phyloP scores from a whole-genome alignment of 2,797 vertebrate species.

The Microctenopoma steveboyesi region DNA sequence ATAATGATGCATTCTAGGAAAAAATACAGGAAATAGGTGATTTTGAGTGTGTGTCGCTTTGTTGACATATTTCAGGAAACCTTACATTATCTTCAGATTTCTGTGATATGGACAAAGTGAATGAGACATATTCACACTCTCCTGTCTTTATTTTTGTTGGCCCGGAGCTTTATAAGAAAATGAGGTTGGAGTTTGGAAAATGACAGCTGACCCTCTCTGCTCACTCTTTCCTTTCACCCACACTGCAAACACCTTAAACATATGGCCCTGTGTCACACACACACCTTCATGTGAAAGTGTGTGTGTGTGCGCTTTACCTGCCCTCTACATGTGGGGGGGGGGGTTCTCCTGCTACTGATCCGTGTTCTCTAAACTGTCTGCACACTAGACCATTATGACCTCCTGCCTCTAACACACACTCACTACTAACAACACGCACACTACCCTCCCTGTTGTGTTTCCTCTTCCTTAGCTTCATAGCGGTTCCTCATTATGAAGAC shows the following conservation, averaged over 20 bases:
- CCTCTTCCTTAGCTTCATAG: conserved; percentile 73
- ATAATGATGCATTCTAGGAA: too few species aligned
- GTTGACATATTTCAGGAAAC: neutral
- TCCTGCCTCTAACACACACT: conserved; percentile 43
- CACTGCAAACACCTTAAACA: conserved; percentile 75
- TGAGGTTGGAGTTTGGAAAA: conserved; percentile 80
- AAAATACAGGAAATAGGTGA: neutral
- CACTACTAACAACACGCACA: conserved; percentile 32
- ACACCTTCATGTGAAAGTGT: conserved; percentile 10
- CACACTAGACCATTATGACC: conserved; percentile 58
- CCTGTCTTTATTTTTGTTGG: conserved; percentile 61
- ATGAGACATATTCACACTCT: conserved; percentile 48
- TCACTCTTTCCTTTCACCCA: conserved; percentile 73
- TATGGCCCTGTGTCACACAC: conserved; percentile 39
- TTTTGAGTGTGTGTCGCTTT: neutral
- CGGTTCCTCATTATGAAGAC: conserved; percentile 81
- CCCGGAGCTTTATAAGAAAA: conserved; percentile 74
- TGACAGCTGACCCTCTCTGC: conserved; percentile 81
- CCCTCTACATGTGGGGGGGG: conserved; percentile 47
- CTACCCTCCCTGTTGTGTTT: conserved; percentile 69
- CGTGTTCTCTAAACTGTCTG: conserved; percentile 75
- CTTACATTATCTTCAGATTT: conserved; percentile 12
- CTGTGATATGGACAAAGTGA: conserved; percentile 8
- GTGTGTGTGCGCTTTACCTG: conserved; percentile 39
- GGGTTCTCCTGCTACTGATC: conserved; percentile 56